A percentile compares a stretch with the other conserved stretches of the same genome.
These are phyloP conservation scores for Bovichtus diacanthus DNA, from an alignment of 2,797 vertebrate species.

Conservation along the genomic window DNA sequence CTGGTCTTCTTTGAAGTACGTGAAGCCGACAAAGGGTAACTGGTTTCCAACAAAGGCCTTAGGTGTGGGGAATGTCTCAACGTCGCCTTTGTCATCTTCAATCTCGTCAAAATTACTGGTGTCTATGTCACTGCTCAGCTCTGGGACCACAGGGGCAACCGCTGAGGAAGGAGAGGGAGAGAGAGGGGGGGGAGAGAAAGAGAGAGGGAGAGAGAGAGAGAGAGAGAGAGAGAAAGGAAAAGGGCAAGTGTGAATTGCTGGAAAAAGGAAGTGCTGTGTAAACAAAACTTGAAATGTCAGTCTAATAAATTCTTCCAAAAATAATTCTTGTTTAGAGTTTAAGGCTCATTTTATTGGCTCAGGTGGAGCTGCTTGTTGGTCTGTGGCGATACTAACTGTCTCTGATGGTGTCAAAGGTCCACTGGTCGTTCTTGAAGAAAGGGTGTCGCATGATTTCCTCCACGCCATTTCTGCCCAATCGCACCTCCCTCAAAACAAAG, in stretches of 20 bases:
- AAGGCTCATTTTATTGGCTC: neutral
- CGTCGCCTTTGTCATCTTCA: slow-evolving; percentile 97
- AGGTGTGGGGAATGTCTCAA: slow-evolving; percentile 96
- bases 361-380: neutral
- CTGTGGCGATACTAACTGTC: slow-evolving; percentile 88
- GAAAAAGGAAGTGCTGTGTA: slow-evolving; percentile 22
- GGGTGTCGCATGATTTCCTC: slow-evolving; percentile 97
- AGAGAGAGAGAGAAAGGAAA: neutral
- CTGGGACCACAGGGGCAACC: slow-evolving; percentile 96
- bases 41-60: slow-evolving; percentile 99
- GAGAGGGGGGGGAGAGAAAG: neutral
- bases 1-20: slow-evolving; percentile 98
- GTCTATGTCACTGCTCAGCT: slow-evolving; percentile 97
- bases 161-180: slow-evolving; percentile 78
- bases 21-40: slow-evolving; percentile 98
- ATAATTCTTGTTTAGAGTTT: neutral
- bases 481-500: slow-evolving; percentile 91
- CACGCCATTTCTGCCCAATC: slow-evolving; percentile 95
- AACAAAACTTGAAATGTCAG: slow-evolving; percentile 8
- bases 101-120: slow-evolving; percentile 99
- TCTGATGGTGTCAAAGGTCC: slow-evolving; percentile 97
- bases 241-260: neutral
- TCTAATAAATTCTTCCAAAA: neutral
- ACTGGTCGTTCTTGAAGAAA: slow-evolving; percentile 98
- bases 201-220: slow-evolving; percentile 6